Conservation (phyloP, 2,888 invertebrate species). For the Anarsia innoxiella region DNA sequence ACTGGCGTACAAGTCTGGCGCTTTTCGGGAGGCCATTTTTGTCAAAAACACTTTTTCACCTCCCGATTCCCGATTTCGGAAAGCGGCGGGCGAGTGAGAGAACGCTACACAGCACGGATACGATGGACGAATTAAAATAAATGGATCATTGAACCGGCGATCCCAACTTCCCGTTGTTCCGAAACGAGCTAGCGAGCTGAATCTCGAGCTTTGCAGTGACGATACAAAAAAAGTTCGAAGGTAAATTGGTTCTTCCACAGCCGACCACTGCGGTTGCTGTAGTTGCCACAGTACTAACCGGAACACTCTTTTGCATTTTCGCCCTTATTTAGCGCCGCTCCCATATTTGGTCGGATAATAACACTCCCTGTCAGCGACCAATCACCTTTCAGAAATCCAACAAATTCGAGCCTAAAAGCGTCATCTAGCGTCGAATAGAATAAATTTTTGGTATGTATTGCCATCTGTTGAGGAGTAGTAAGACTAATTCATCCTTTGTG, state of each 20-base stretch:
- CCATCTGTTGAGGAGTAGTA: conserved; percentile 8
- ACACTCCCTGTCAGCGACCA: conserved; percentile 33
- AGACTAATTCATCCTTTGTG: too few relatives aligned
- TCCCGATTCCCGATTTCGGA: conserved; percentile 58
- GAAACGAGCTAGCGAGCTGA: conserved; percentile 16
- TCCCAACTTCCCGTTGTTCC: conserved; percentile 17
- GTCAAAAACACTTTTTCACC: conserved; percentile 54
- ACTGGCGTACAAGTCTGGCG: conserved; percentile 48
- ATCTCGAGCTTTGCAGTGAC: conserved; percentile 22
- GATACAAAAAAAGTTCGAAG: conserved; percentile 13
- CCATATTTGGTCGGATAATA: conserved; percentile 47
- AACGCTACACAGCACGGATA: conserved; percentile 42
- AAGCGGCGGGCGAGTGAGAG: conserved; percentile 47
- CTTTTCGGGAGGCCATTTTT: conserved; percentile 67
- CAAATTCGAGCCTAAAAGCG: too few relatives aligned
- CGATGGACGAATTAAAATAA: conserved; percentile 45
- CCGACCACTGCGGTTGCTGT: conserved; percentile 14
- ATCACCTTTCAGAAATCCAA: conserved; percentile 39
- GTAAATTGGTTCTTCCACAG: conserved; percentile 22
- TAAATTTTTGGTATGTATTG: too few relatives aligned
- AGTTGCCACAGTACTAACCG: conserved; percentile 26
- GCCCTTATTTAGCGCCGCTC: conserved; percentile 40
- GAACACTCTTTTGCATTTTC: conserved; percentile 39
- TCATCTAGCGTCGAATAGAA: conserved; percentile 30
- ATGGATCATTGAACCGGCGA: conserved; percentile 47